Base-by-base conservation (phyloP, 2,888 invertebrate species). In the Drosophila melanosoma region DNA sequence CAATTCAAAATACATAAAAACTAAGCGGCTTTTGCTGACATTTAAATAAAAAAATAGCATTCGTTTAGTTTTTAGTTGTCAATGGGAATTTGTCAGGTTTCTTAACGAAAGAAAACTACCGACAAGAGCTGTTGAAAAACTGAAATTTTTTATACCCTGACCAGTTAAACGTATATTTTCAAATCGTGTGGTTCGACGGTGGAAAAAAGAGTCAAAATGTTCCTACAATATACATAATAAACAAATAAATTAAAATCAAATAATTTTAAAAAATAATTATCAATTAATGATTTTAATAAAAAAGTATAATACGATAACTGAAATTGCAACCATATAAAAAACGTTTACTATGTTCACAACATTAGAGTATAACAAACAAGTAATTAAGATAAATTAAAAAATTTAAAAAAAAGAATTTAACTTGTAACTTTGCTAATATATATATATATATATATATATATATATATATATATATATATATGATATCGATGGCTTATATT, bases 1-100 rank as follows among this genome's bases (percentile, higher is more conserved):
- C 42, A 12, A 49, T 26, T 20, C 12, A 23, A 33, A 49, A 54
- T 59, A 58, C 64, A 49, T 32, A 52, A 38, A 48, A 20, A n/a
- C 5, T 12, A 26, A 12, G 20, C 12, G 49, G 52, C 42, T 45
- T 23, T 78, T 69, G n/a, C n/a, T 15, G 20, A 17, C 20, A 26
- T 33, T 26, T 26, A 10, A 51, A 29, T 29, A 29, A 29, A 29
- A 29, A 26, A 4, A 49, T 60, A 49, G 2, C 59, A n/a, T 68
- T 79, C 64, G 70, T 73, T 60, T 53, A 48, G 58, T 57, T 57
- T 45, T 17, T n/a, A n/a, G 38, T 65, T 70, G 65, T 86, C 74
- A 87, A 90, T 90, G 87, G 66, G 51, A 73, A 33, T 33, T 87
- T 74, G 51, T 60, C n/a, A 17, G 90, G 76, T 76, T 89, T 87